phyloP scores from a whole-genome alignment of 1,140 invertebrate species.

The Vanessa tameamea region DNA sequence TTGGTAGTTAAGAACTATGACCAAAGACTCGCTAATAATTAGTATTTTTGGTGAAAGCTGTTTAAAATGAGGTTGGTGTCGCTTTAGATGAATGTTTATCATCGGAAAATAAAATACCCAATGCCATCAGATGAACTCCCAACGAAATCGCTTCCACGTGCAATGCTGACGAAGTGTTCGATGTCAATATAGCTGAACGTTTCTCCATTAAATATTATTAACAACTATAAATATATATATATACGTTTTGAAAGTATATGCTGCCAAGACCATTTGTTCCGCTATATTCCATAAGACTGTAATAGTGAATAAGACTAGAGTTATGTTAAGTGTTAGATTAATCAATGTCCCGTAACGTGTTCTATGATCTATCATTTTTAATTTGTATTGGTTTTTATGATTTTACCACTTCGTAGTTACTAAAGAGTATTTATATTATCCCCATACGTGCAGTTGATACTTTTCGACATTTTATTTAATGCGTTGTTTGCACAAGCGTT shows the following conservation, averaged over 20 bases:
- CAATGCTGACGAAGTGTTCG: too few relatives aligned
- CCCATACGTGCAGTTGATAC: slow-evolving; percentile 12
- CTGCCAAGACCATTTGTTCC: slow-evolving; percentile 29
- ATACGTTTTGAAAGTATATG: background rate
- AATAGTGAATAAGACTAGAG: slow-evolving; percentile 74
- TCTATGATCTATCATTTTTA: slow-evolving; percentile 37
- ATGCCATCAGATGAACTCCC: too few relatives aligned
- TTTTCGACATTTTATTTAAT: slow-evolving; percentile 33
- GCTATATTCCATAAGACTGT: slow-evolving; percentile 45
- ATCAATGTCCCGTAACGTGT: slow-evolving; percentile 39
- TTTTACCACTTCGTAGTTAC: slow-evolving; percentile 22
- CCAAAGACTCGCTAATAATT: too few relatives aligned
- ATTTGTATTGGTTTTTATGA: slow-evolving; percentile 26
- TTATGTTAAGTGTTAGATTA: slow-evolving; percentile 73
- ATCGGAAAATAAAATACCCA: too few relatives aligned
- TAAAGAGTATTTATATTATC: background rate
- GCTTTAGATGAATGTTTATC: too few relatives aligned
- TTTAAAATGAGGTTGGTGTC: too few relatives aligned
- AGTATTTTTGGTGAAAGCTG: too few relatives aligned
- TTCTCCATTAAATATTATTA: background rate
- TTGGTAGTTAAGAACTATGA: too few relatives aligned
- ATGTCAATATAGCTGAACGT: background rate
- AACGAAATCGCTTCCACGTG: too few relatives aligned
- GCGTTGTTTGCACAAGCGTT: slow-evolving; percentile 25
- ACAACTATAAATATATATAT: background rate